phyloP scores from a whole-genome alignment of 92 coral and sea anemone species.

The Muricea muricata region DNA sequence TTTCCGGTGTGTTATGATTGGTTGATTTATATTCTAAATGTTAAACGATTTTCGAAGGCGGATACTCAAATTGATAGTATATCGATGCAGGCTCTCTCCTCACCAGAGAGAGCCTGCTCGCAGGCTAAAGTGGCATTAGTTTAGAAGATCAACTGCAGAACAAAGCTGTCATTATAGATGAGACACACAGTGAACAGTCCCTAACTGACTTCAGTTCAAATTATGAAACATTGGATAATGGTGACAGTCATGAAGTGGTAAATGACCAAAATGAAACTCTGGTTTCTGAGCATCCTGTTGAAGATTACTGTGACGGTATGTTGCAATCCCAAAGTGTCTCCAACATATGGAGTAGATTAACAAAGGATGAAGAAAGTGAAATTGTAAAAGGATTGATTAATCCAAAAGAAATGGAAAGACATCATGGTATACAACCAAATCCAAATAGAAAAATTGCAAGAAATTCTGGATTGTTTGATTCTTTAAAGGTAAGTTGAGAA shows the following conservation, averaged over 20 bases:
- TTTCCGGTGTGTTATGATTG: too few relatives aligned
- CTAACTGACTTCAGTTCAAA: too few relatives aligned
- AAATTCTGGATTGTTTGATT: constrained; percentile 30
- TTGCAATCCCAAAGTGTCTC: not conserved
- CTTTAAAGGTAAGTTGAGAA: not conserved
- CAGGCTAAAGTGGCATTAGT: too few relatives aligned
- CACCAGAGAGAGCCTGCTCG: too few relatives aligned
- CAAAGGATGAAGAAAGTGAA: not conserved
- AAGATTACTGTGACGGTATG: not conserved
- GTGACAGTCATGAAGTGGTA: not conserved
- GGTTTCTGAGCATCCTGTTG: not conserved
- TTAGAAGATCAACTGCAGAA: too few relatives aligned
- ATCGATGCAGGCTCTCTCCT: too few relatives aligned
- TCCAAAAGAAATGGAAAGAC: not conserved
- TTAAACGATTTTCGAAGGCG: too few relatives aligned
- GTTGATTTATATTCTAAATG: too few relatives aligned
- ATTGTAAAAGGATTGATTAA: not conserved
- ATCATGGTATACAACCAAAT: constrained; percentile 2
- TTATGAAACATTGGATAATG: not conserved
- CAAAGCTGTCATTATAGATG: too few relatives aligned
- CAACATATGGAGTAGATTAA: not conserved
- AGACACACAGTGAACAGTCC: too few relatives aligned
- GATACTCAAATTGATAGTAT: too few relatives aligned
- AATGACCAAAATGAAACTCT: not conserved
- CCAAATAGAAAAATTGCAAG: not conserved